These are phyloP conservation scores for Nicator chloris DNA, from an alignment of 2,113 vertebrate genomes.

Conservation along the genomic window DNA sequence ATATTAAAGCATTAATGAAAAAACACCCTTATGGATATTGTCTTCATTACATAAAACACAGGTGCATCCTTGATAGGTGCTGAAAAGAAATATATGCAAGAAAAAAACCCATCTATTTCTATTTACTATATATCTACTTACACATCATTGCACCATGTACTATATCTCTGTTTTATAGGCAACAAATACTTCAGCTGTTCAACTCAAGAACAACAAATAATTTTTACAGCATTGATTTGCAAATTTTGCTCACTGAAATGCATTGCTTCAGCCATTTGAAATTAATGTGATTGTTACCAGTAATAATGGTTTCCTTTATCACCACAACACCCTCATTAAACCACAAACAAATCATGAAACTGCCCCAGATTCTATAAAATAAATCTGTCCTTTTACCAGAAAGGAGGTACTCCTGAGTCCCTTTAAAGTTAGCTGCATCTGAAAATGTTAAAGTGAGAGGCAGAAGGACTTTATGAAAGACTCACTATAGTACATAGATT, in stretches of 20 bases:
- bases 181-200: neutral
- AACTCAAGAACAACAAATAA: neutral
- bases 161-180: neutral
- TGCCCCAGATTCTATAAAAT: neutral
- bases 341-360: neutral
- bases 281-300: neutral
- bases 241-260: neutral
- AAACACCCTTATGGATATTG: neutral
- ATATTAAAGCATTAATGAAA: neutral
- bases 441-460: neutral
- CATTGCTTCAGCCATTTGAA: neutral
- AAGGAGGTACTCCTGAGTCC: neutral
- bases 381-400: neutral
- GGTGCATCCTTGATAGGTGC: neutral
- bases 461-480: neutral
- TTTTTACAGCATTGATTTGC: neutral
- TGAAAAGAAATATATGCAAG: neutral
- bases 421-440: neutral
- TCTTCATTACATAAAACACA: neutral
- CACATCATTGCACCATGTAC: neutral
- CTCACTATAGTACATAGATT: neutral
- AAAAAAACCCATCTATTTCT: neutral
- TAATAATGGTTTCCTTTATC: neutral
- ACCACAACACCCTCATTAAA: neutral
- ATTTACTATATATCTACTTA: neutral